These are phyloP conservation scores for Chloroclystis v-ata DNA, from an alignment of 2,888 invertebrate species.

Conservation along the genomic window DNA sequence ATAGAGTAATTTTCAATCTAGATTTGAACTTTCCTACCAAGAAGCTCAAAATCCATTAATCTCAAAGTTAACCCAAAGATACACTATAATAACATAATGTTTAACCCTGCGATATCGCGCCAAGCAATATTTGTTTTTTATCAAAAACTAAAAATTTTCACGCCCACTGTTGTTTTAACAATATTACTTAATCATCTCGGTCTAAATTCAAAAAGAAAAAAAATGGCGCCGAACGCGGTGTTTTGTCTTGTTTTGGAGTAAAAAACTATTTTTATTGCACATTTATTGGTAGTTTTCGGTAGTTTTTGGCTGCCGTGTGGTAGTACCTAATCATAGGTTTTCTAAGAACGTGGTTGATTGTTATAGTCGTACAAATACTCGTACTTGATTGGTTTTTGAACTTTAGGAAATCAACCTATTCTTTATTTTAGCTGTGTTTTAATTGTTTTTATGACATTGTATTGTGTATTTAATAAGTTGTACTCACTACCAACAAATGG, in stretches of 20 bases:
- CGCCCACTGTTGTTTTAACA: constrained; percentile 71
- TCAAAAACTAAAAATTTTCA: constrained; percentile 45
- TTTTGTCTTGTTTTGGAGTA: constrained; percentile 37
- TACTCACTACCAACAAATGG: no score
- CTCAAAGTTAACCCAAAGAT: constrained; percentile 11
- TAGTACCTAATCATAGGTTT: constrained; percentile 42
- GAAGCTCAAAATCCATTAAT: constrained; percentile 15
- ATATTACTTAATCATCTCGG: constrained; percentile 61
- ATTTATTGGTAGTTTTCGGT: constrained; percentile 41
- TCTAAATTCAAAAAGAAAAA: constrained; percentile 43
- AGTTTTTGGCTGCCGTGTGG: constrained; percentile 36
- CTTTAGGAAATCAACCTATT: no score
- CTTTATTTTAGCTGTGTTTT: no score
- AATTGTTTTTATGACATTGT: no score
- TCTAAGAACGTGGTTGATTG: constrained; percentile 31
- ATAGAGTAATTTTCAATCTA: no score
- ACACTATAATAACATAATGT: constrained; percentile 28
- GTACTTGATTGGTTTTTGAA: constrained; percentile 3
- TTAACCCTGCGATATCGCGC: constrained; percentile 32
- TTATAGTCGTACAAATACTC: constrained; percentile 5
- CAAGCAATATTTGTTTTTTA: constrained; percentile 35
- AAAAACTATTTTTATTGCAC: constrained; percentile 43
- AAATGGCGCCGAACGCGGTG: constrained; percentile 51
- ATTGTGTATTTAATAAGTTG: no score
- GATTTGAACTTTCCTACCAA: neutral